A percentile compares a stretch with the other conserved stretches of the same genome.
phyloP scores from a whole-genome alignment of 2,888 invertebrate genomes.

The Troilus luridus region DNA sequence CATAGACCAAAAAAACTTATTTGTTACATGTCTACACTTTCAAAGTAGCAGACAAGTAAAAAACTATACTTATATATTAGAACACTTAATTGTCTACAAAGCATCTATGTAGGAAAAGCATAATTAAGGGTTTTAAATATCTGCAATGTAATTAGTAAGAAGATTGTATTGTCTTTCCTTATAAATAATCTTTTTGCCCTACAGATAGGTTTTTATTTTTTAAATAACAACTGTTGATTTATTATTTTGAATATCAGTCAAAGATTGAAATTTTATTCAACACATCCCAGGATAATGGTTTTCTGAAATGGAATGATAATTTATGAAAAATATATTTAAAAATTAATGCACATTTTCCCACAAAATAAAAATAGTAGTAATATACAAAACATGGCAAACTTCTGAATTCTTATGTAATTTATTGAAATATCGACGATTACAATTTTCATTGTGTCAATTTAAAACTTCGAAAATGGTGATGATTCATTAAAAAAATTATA shows the following conservation, averaged over 20 bases:
- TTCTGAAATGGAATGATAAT: slow-evolving; percentile 17
- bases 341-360: neutral
- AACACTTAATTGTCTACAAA: slow-evolving; percentile 51
- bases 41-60: slow-evolving; percentile 35
- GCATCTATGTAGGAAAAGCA: slow-evolving; percentile 51
- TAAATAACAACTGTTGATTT: neutral
- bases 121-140: slow-evolving; percentile 29
- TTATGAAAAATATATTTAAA: slow-evolving; percentile 8
- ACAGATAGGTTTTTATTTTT: neutral
- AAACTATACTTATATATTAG: slow-evolving; percentile 42
- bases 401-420: neutral
- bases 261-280: slow-evolving; percentile 1
- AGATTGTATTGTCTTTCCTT: slow-evolving; percentile 53
- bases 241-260: neutral
- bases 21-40: slow-evolving; percentile 36
- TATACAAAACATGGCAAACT: neutral
- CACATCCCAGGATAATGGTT: neutral
- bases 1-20: slow-evolving; percentile 44
- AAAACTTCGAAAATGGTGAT: neutral
- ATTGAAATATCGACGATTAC: neutral
- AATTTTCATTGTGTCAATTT: neutral
- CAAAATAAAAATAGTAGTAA: neutral
- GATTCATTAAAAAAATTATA: neutral
- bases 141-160: slow-evolving; percentile 33
- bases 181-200: slow-evolving; percentile 25